Evolutionary conservation across 30 jellyfish, hydroid and myxozoan species (phyloP), one percentile per base, ranked within the genome.

Genomic region (Mastigias papua): DNA sequence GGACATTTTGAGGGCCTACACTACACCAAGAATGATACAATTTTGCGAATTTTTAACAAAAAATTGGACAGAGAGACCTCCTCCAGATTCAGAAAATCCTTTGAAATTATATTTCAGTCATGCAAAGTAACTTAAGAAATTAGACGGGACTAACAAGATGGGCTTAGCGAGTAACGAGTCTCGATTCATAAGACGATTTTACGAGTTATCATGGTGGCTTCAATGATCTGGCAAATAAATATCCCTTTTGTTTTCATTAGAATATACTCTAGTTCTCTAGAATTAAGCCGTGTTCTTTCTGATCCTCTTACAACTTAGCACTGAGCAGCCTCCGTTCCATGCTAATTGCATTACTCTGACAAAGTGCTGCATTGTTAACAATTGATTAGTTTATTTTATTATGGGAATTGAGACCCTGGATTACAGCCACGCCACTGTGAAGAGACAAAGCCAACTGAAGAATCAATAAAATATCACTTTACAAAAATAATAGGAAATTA

Each of bases 321-420:
- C 23, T 63, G 78, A 34, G 68, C 37, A 78, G 76, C 89, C 89
- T 78, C 89, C 89, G 89, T 78, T 78, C 54, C 89, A 78, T 54
- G 73, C 50, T 78, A 78, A 78, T 78, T 51, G 89, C 89, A 78
- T 78, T 78, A 48, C 30, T 30, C 17, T 28, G 49, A 78, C 79
- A 60, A 78, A 42, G 76, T 48, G 50, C 17, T 32, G 80, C 57
- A 78, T 78, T 78, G 89, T 78, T 34, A 23, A 23, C n/a, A 32
- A 37, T 61, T 78, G 89, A 78, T 78, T 78, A 78, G 89, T 78
- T 78, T 78, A 78, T 78, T 57, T 54, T 78, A 78, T 78, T 60
- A 78, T 32, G 42, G 76, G 71, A 32, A 42, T 37, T 27, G 78
- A 61, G 64, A 76, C 76, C 28, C 66, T 19, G 78, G 89, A 58